Base-by-base conservation (phyloP, 2,113 vertebrate species). In the Dinomys branickii region DNA sequence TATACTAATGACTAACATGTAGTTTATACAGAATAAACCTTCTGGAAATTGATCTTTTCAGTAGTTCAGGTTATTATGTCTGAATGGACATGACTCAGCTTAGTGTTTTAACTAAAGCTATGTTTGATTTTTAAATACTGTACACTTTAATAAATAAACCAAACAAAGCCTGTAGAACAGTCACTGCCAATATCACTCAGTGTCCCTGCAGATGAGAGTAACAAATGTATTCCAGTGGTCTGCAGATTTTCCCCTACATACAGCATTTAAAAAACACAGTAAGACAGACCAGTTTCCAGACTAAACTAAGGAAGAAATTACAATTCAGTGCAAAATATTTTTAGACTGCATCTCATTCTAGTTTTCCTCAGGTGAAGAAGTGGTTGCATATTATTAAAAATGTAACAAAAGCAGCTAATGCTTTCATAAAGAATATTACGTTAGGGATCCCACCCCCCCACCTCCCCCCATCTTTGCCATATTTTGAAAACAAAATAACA, bases 141-240 rank as follows among this genome's bases (percentile, higher is more conserved):
- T 99, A 99, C 99, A 99, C 99, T 99, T 99, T 99, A 99, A 99
- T 99, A 99, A 99, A 99, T 99, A 99, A 99, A 99, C 99, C 99
- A 99, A 99, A 99, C 99, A 99, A 99, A 99, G 99, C 98, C 98
- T 99, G 98, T 99, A 98, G 99, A 99, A 99, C 99, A 99, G 99
- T 99, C 99, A 97, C 99, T 99, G 99, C 99, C 99, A 99, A 98
- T 98, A 98, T 99, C 99, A 97, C 99, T 98, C 98, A 99, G 98
- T 99, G 98, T 99, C 99, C 99, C 99, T 99, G 99, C 99, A 99
- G 98, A 99, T 99, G 99, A 99, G 98, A 98, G 97, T 98, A 98
- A 98, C 98, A 98, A 98, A 98, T 98, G 98, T 98, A 98, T 99
- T 99, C 98, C 98, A 99, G 98, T 98, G 98, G 98, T 98, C 98